These are phyloP conservation scores for Meta bourneti DNA, from an alignment of 2,888 invertebrate species.

Conservation along the genomic window DNA sequence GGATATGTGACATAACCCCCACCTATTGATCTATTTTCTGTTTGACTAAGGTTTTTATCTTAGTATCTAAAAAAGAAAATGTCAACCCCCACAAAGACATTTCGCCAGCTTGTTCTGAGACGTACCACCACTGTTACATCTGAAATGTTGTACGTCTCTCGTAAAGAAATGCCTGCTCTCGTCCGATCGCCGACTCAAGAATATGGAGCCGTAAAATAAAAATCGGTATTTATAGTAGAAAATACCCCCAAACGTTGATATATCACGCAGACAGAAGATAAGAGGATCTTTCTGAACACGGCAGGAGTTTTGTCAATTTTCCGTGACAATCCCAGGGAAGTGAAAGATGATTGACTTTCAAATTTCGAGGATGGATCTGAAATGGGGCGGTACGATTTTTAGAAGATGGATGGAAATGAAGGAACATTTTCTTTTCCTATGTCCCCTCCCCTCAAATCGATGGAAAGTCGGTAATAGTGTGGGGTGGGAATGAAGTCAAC, in stretches of 20 bases:
- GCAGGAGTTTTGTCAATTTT: slow-evolving; percentile 42
- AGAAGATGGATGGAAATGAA: slow-evolving; percentile 53
- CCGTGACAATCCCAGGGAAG: slow-evolving; percentile 35
- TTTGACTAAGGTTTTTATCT: too few relatives aligned
- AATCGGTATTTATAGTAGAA: slow-evolving; percentile 6
- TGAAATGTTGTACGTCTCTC: too few relatives aligned
- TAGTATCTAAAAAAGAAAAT: too few relatives aligned
- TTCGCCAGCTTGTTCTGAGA: too few relatives aligned
- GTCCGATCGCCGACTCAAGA: too few relatives aligned
- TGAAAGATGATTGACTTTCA: slow-evolving; percentile 63
- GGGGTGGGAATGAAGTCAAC: not conserved
- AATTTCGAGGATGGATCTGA: slow-evolving; percentile 45
- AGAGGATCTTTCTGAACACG: slow-evolving; percentile 4
- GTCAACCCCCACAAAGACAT: too few relatives aligned
- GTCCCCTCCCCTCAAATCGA: slow-evolving; percentile 26
- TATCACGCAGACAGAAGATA: slow-evolving; percentile 9
- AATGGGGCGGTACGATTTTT: slow-evolving; percentile 34
- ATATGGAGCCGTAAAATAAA: not conserved
- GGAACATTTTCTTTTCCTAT: slow-evolving; percentile 7
- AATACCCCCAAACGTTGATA: slow-evolving; percentile 12
- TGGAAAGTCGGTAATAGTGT: slow-evolving; percentile 8
- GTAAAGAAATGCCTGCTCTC: too few relatives aligned
- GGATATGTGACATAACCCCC: too few relatives aligned
- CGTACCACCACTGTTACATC: too few relatives aligned
- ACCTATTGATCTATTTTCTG: too few relatives aligned